Percentiles rank a stretch among this genome's conserved stretches.
phyloP scores from a whole-genome alignment of 2,888 invertebrate genomes.

The Andrena chrysosceles region DNA sequence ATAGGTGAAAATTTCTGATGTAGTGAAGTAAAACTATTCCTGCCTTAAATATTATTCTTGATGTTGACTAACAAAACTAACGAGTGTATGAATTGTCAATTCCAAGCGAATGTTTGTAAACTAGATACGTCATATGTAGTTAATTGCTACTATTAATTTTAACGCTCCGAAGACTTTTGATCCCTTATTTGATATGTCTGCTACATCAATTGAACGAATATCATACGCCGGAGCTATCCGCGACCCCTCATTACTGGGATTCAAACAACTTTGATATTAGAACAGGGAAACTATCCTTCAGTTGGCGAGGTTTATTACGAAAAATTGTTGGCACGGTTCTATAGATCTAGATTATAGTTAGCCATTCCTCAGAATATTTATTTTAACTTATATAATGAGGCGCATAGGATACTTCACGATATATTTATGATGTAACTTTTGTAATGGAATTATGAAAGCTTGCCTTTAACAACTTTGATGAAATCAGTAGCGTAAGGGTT shows the following conservation, averaged over 20 bases:
- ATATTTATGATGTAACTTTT: slow-evolving; percentile 24
- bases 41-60: slow-evolving; percentile 73
- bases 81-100: slow-evolving; percentile 67
- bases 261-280: not conserved
- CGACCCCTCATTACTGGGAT: not conserved
- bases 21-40: slow-evolving; percentile 74
- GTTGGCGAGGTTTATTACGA: slow-evolving; percentile 5
- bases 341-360: slow-evolving; percentile 27
- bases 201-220: slow-evolving; percentile 19
- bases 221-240: not conserved
- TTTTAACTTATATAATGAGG: slow-evolving; percentile 20
- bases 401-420: slow-evolving; percentile 19
- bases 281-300: not conserved
- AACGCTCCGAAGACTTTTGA: slow-evolving; percentile 47
- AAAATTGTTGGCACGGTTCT: slow-evolving; percentile 19
- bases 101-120: slow-evolving; percentile 59
- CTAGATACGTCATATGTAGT: slow-evolving; percentile 32
- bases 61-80: slow-evolving; percentile 67
- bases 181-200: slow-evolving; percentile 32
- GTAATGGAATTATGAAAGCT: slow-evolving; percentile 2
- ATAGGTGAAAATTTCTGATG: slow-evolving; percentile 60
- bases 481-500: not conserved
- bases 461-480: not conserved
- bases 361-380: slow-evolving; percentile 25
- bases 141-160: slow-evolving; percentile 55